Conservation (phyloP, 2,888 invertebrate species). For the Lacanobia wlatinum region DNA sequence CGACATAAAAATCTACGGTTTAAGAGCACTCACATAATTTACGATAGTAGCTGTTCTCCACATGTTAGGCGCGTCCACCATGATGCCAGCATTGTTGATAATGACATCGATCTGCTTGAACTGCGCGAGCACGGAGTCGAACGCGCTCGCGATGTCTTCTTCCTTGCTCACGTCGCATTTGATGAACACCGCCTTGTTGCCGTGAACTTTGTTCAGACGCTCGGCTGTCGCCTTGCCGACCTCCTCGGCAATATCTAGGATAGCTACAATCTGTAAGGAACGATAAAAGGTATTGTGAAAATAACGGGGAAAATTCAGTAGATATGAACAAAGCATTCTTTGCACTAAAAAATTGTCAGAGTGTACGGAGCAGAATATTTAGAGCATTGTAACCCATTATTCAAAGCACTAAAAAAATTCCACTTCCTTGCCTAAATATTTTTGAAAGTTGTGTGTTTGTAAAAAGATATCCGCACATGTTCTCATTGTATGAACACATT, state of each 20-base stretch:
- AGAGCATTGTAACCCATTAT: too few species aligned
- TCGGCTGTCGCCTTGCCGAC: slow-evolving; percentile 67
- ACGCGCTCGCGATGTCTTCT: slow-evolving; percentile 67
- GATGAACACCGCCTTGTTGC: slow-evolving; percentile 69
- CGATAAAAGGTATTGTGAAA: background rate
- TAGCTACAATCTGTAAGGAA: slow-evolving; percentile 63
- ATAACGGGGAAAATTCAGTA: too few species aligned
- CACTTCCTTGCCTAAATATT: too few species aligned
- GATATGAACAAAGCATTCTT: too few species aligned
- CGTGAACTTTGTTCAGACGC: slow-evolving; percentile 67
- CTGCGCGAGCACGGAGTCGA: slow-evolving; percentile 67
- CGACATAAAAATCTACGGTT: too few species aligned
- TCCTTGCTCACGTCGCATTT: slow-evolving; percentile 77
- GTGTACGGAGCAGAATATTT: too few species aligned
- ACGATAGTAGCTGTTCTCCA: slow-evolving; percentile 75
- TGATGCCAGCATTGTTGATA: slow-evolving; percentile 79
- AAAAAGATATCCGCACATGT: too few species aligned
- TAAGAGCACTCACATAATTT: slow-evolving; percentile 70
- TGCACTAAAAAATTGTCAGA: too few species aligned
- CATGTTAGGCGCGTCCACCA: slow-evolving; percentile 70
- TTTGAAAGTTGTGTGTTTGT: too few species aligned
- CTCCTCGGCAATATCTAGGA: slow-evolving; percentile 73
- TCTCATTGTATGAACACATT: too few species aligned
- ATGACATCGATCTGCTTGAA: slow-evolving; percentile 74
- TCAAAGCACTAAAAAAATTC: too few species aligned